Evolutionary conservation across 1,140 invertebrate species (phyloP).

Genomic region (Drosophila carrolli): DNA sequence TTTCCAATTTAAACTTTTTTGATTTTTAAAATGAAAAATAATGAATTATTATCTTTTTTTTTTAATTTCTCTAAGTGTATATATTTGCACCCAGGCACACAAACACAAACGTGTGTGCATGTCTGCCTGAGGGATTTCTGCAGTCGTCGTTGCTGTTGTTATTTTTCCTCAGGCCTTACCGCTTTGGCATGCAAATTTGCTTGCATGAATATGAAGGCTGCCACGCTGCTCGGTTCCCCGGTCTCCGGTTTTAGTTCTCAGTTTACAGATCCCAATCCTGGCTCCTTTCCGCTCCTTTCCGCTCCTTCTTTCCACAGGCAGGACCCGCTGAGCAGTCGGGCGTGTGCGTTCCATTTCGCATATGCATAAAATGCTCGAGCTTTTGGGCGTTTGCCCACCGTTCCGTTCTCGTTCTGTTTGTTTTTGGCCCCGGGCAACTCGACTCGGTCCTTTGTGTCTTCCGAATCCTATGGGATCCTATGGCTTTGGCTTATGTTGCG

Average conservation of each 20-base stretch:
- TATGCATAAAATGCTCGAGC: conserved; percentile 61
- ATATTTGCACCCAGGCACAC: conserved; percentile 13
- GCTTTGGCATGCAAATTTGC: conserved; percentile 80
- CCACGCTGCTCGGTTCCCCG: neutral
- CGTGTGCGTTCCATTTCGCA: conserved; percentile 72
- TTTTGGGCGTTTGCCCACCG: conserved; percentile 24
- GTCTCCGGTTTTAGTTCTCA: conserved; percentile 5
- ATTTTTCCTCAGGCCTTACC: conserved; percentile 29
- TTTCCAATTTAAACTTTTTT: too few relatives aligned
- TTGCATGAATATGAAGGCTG: conserved; percentile 76
- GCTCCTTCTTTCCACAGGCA: conserved; percentile 17
- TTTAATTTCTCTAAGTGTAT: neutral
- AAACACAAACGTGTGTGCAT: conserved; percentile 2
- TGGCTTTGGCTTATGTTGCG: conserved; percentile 28
- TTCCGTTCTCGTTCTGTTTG: conserved; percentile 39
- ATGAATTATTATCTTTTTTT: too few relatives aligned
- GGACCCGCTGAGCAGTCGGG: conserved; percentile 44
- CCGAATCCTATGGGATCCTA: conserved; percentile 6
- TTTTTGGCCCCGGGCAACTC: conserved; percentile 23
- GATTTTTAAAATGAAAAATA: too few relatives aligned
- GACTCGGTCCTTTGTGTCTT: conserved; percentile 43
- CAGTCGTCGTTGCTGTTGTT: conserved; percentile 38
- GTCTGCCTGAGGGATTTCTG: conserved; percentile 46
- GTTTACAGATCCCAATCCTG: conserved; percentile 3
- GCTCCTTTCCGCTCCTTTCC: conserved; percentile 6